Evolutionary conservation across 2,888 invertebrate genomes (phyloP), one percentile per base, ranked within the genome.

Genomic region (Blomia tropicalis): DNA sequence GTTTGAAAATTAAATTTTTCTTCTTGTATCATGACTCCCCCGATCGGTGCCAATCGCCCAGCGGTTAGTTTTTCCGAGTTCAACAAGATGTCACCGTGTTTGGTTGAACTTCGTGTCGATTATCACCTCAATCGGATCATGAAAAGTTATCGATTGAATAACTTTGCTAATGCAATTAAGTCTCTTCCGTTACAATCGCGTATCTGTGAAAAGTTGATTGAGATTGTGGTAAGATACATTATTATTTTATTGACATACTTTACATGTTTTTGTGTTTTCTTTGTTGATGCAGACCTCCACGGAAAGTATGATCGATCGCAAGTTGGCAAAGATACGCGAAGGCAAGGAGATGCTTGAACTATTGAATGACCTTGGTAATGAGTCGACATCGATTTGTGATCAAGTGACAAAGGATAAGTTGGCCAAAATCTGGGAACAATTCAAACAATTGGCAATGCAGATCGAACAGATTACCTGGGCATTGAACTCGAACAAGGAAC

Each of bases 141-240:
- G 51, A 51, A 51, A 29, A 19, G 2, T 17, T 7, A 51, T 29
- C 51, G 51, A n/a, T 29, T 51, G 11, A 2, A 14, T 3, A 51
- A 51, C 22, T 51, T 51, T 4, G 14, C 3, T 2, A 51, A 51
- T 29, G 51, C 51, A 25, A 51, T 51, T 22, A 51, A 51, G 22
- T n/a, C 14, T 2, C 7, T 51, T 17, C 7, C 51, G 7, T 2
- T 51, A 3, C 3, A 51, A 29, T 2, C 51, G 3, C 14, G 51
- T 17, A 51, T 51, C 22, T 51, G 51, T 29, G 51, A 51, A 5
- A 51, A 51, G 22, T 29, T 51, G 17, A n/a, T 51, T n/a, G 51
- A 51, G 22, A 7, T 51, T 4, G 22, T 51, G 51, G 51, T 51
- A 51, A 51, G 14, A 14, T 41, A 41, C n/a, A 41, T 41, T 14